Conservation (phyloP, 2,797 vertebrate genomes). For the Ficedula albicollis region DNA sequence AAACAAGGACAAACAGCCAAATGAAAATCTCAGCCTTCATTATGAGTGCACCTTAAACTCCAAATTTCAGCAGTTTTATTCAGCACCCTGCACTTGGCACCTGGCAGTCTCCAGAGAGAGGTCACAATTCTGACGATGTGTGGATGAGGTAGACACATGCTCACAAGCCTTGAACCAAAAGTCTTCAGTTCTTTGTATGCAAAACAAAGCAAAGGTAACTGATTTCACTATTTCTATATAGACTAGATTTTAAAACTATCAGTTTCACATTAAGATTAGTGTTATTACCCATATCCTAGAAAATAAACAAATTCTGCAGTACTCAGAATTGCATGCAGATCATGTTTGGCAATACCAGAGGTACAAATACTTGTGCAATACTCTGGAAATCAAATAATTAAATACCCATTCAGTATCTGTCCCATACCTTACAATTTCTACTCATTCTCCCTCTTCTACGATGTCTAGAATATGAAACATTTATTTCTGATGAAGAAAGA, state of each 20-base stretch:
- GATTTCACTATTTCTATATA: background rate
- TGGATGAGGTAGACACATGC: background rate
- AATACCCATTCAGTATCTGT: background rate
- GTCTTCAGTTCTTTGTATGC: background rate
- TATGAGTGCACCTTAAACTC: background rate
- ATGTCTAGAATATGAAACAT: background rate
- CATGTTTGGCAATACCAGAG: rapidly evolving
- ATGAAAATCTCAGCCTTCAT: background rate
- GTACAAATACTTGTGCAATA: background rate
- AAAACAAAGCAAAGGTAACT: background rate
- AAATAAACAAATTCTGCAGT: background rate
- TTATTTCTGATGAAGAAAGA: background rate
- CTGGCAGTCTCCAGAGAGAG: background rate
- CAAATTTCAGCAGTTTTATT: background rate
- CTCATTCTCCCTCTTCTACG: background rate
- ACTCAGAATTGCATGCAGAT: background rate
- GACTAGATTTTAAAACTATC: background rate
- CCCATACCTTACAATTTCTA: background rate
- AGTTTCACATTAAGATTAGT: background rate
- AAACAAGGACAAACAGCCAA: background rate
- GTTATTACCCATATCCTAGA: background rate
- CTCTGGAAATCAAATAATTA: background rate
- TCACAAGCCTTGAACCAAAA: background rate
- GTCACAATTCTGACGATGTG: background rate
- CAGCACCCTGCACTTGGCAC: background rate